phyloP scores from a whole-genome alignment of 2,797 vertebrate species.

The Pteropus rufus region DNA sequence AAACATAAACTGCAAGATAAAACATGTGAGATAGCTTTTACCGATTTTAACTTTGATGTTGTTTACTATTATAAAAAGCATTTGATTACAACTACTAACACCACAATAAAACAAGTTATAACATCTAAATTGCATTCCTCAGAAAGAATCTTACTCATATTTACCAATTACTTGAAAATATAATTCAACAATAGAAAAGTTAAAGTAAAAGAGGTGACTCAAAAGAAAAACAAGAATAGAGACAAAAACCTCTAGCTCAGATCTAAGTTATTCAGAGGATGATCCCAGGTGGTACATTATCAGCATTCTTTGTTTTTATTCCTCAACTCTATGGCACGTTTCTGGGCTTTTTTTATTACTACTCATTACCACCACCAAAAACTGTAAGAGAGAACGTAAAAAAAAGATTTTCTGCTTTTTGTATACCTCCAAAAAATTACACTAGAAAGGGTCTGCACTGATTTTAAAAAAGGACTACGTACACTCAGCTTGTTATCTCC shows the following conservation, averaged over 20 bases:
- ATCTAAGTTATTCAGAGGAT: neutral
- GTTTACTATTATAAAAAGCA: conserved; percentile 35
- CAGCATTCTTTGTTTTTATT: neutral
- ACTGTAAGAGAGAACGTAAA: neutral
- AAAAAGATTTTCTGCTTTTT: conserved; percentile 13
- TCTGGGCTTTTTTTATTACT: neutral
- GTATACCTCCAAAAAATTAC: neutral
- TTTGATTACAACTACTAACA: conserved; percentile 9
- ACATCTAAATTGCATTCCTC: neutral
- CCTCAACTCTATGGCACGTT: neutral
- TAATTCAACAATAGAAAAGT: neutral
- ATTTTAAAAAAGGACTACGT: neutral
- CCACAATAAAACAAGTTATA: neutral
- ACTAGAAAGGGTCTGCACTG: neutral
- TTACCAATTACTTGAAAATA: conserved; percentile 14
- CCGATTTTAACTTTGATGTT: neutral
- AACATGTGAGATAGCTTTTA: conserved; percentile 33
- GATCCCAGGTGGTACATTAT: neutral
- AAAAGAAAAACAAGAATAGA: neutral
- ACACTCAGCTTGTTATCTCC: neutral
- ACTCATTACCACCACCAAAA: conserved; percentile 17
- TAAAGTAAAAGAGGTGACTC: neutral
- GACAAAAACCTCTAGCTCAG: neutral
- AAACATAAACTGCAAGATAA: conserved; percentile 95
- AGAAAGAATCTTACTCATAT: neutral